Evolutionary conservation across 2,113 vertebrate genomes (phyloP), one percentile per base, ranked within the genome.

Genomic region (Cynopterus brachyotis): DNA sequence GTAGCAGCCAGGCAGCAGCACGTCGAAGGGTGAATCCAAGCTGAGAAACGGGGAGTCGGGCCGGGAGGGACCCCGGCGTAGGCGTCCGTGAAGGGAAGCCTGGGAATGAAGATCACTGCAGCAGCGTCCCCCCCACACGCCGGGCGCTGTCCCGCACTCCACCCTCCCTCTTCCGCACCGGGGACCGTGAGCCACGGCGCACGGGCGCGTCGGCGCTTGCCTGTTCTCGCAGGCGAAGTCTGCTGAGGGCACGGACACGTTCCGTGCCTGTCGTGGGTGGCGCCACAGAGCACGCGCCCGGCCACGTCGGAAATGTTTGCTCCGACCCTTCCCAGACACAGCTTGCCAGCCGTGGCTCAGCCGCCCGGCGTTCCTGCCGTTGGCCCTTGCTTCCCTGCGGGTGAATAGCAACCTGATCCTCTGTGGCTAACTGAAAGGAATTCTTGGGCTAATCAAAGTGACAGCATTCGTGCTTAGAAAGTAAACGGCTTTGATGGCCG

Each of bases 171-270:
- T 10, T 40, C 15, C 19, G 4, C 59, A 35, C 28, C 12, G 8
- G 32, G 2, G 37, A 1, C 30, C 32, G 32, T 20, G 37, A 12
- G 26, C 24, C 1, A 5, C 6, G 20, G 16, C 22, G 9, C 35
- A 20, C 17, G 6, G 42, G 30, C 32, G 26, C 1, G 37, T 53
- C n/a, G 26, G 37, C 22, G 6, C 1, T 5, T 47, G 19, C 5
- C 60, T 40, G 0, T 24, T 53, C 45, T 45, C n/a, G 10, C 32
- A 57, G 35, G 7, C 5, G 2, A 32, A 1, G 26, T 30, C 47
- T 9, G 26, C 16, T 19, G 37, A n/a, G 1, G 17, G 13, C 37
- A 6, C n/a, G 19, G 15, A 24, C 1, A 0, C 30, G 4, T 5
- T 82, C 10, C 88, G 2, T 32, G 13, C 53, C 69, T 24, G 6